Base-by-base conservation (phyloP, 1,140 invertebrate species). In the Papilio xuthus region DNA sequence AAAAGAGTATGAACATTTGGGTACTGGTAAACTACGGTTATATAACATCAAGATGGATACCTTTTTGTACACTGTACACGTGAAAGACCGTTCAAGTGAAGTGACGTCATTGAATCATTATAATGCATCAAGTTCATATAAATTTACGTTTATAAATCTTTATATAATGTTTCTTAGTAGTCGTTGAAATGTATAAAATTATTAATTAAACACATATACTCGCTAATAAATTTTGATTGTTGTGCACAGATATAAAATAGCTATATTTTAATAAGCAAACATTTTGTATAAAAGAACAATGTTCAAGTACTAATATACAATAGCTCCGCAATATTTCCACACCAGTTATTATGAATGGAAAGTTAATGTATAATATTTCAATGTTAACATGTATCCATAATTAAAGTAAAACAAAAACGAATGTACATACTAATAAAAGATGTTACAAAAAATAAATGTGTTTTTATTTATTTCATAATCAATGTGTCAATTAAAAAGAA, bases 371-470 rank as follows among this genome's bases (percentile, higher is more conserved):
- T 71, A 42, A 67, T 71, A 71, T 71, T 71, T 42, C 69, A 41
- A 71, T 71, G 41, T 70, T 20, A 42, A 70, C 28, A n/a, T 70
- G 32, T 69, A 69, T 32, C 18, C 28, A 70, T 70, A 70, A 10
- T 70, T 41, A 41, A 41, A 42, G n/a, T 41, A 20, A 13, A 70
- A 70, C 28, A 15, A 70, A 70, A 47, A 47, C 1, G 8, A 23
- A 73, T 72, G 70, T 72, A 72, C 42, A 73, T 73, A 73, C 9
- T 47, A 73, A 73, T 73, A 44, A 73, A 73, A 73, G 15, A 47
- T 73, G 71, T 73, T 73, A 44, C 1, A 73, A 73, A n/a, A n/a
- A 20, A 44, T 71, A 26, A 71, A n/a, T 41, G 20, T 42, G 15
- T 71, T 71, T 7, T 71, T 67, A 28, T 37, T 71, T n/a, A 18